Base-by-base conservation (phyloP, 2,888 invertebrate genomes). In the Bellardia pandia region DNA sequence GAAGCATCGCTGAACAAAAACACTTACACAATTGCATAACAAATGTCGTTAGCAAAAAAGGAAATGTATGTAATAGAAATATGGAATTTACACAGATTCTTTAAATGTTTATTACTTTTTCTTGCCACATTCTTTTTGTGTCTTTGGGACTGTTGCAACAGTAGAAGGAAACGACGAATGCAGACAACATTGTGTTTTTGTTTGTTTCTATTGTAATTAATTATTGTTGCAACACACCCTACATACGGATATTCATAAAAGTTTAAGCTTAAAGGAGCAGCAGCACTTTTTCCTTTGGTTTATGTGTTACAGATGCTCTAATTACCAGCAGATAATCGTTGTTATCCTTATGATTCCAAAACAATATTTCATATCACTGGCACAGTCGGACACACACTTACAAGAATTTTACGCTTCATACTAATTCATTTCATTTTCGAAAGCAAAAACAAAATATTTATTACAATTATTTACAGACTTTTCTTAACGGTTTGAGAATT, bases 271-370 rank as follows among this genome's bases (percentile, higher is more conserved):
- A 6, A 60, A 37, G 7, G 33, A 33, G 37, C 45, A 45, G n/a
- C 16, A 72, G 7, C 56, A 80, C 68, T 68, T 60, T 60, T 53
- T 72, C 71, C 71, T 69, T 62, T 72, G 53, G 80, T 72, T 80
- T 76, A 62, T 82, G 60, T 77, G 66, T 68, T 86, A 81, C 86
- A 84, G 84, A 84, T 86, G 86, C 72, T 86, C 84, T 84, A 84
- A 77, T 84, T 86, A 77, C 86, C 60, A 84, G 80, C 72, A 84
- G 76, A 84, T 86, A 86, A 84, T 81, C 77, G 62, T 77, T 75
- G 23, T 82, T 76, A 62, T 82, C 42, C 60, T 76, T 86, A 30
- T 84, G 77, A 81, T 72, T 84, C 30, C 62, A 48, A 74, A 62
- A 60, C 69, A 80, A 86, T 86, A 86, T 80, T 68, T 86, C 80